Evolutionary conservation across 2,888 invertebrate genomes (phyloP).

Genomic region (Chaitophorus viminalis): DNA sequence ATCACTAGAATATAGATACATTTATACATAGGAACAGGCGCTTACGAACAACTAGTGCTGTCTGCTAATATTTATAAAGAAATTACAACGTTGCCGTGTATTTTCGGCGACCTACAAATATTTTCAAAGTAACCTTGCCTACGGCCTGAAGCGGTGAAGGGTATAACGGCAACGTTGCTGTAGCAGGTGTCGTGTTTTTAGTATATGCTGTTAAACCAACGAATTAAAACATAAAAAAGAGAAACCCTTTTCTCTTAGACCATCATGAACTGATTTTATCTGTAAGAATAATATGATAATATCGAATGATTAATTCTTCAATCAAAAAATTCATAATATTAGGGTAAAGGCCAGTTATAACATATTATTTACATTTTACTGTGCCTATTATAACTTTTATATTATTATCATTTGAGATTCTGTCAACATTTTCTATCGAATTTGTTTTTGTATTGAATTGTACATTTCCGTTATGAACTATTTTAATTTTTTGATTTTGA

Average conservation of each 20-base stretch:
- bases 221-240: conserved; percentile 53
- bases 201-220: conserved; percentile 33
- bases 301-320: background rate
- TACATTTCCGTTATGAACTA: conserved; percentile 9
- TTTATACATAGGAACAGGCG: conserved; percentile 17
- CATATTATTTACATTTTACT: background rate
- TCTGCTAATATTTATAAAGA: conserved; percentile 60
- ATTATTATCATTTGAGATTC: background rate
- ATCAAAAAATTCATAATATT: background rate
- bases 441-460: background rate
- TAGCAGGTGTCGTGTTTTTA: conserved; percentile 51
- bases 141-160: conserved; percentile 57
- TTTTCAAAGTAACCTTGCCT: conserved; percentile 60
- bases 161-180: conserved; percentile 46
- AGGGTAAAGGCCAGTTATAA: background rate
- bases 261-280: background rate
- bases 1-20: too few species aligned
- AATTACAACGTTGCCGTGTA: conserved; percentile 39
- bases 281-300: background rate
- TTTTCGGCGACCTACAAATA: conserved; percentile 59
- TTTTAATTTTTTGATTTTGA: background rate
- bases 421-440: background rate
- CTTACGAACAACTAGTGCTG: conserved; percentile 31
- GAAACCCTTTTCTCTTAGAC: conserved; percentile 44
- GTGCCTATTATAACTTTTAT: background rate